A percentile compares a stretch with the other conserved stretches of the same genome.
Evolutionary conservation across 1,140 invertebrate genomes (phyloP).

Genomic region (Dufourea novaeangliae): DNA sequence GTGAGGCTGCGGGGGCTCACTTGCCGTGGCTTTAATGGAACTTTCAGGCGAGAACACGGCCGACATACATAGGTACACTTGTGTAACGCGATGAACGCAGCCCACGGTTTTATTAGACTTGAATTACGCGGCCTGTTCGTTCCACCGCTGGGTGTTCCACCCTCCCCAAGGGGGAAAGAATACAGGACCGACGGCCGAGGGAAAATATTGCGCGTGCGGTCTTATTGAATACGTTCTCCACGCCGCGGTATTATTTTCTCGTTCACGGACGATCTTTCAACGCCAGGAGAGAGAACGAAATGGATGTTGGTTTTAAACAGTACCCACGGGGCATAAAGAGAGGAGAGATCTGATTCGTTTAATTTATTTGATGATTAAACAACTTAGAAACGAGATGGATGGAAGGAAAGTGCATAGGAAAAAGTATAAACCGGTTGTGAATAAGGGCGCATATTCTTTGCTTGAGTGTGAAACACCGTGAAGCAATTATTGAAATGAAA

Average conservation of each 20-base stretch:
- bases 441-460: too few species aligned
- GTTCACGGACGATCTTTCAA: neutral
- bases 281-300: neutral
- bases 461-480: too few species aligned
- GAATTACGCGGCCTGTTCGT: constrained; percentile 12
- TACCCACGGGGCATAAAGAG: too few species aligned
- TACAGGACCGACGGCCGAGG: neutral
- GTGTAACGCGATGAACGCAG: constrained; percentile 3
- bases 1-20: neutral
- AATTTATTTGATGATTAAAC: too few species aligned
- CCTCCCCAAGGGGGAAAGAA: neutral
- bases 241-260: neutral
- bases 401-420: too few species aligned
- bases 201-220: neutral
- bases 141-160: neutral
- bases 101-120: constrained; percentile 15
- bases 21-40: constrained; percentile 8
- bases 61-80: neutral
- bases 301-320: too few species aligned
- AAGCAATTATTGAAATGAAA: too few species aligned
- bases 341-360: too few species aligned
- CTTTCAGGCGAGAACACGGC: neutral
- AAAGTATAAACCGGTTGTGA: too few species aligned
- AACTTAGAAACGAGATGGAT: too few species aligned
- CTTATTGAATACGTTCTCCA: neutral